Evolutionary conservation across 1,140 invertebrate species (phyloP).

Genomic region (Conus betulinus): DNA sequence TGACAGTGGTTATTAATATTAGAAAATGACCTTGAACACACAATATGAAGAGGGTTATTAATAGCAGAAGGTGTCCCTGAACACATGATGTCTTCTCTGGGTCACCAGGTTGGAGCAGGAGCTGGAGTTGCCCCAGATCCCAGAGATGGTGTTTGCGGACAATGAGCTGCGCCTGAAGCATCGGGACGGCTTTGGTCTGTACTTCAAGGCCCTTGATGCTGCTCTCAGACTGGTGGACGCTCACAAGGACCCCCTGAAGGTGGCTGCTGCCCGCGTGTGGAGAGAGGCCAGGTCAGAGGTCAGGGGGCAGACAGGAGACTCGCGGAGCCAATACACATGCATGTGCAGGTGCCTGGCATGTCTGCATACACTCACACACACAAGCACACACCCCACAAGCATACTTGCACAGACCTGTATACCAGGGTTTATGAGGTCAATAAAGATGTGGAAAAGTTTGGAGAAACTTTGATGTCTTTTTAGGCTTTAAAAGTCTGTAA

Average conservation of each 20-base stretch:
- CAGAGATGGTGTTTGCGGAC: constrained; percentile 96
- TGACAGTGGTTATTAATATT: no score
- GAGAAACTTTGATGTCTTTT: no score
- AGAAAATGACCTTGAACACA: no score
- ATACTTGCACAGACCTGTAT: no score
- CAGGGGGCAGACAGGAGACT: not conserved
- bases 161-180: constrained; percentile 72
- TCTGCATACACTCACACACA: not conserved
- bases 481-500: no score
- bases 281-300: constrained; percentile 82
- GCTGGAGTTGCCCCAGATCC: constrained; percentile 90
- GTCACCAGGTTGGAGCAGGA: constrained; percentile 83
- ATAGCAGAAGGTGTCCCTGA: no score
- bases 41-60: no score
- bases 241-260: constrained; percentile 81
- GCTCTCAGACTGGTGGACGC: constrained; percentile 87
- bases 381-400: no score
- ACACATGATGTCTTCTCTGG: no score
- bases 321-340: not conserved
- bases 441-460: no score
- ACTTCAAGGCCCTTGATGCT: constrained; percentile 94
- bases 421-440: no score
- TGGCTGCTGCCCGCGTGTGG: constrained; percentile 91
- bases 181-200: constrained; percentile 82
- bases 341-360: not conserved